Evolutionary conservation across 2,888 invertebrate genomes (phyloP), one percentile per base, ranked within the genome.

Genomic region (Lordiphosa fenestrarum): DNA sequence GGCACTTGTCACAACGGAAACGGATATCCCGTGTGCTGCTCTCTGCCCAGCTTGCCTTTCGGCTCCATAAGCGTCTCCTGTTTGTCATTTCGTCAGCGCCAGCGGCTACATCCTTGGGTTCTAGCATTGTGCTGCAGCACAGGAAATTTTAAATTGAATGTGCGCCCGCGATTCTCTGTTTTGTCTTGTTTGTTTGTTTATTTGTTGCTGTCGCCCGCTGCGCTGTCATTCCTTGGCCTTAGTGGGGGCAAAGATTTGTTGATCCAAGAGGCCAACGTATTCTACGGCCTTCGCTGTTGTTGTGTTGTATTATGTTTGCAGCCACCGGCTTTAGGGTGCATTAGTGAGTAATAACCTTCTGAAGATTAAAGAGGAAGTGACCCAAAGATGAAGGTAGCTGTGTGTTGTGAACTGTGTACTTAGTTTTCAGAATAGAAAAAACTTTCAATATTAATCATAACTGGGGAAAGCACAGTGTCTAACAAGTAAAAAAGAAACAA

Each of bases 61-160:
- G 53, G 41, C 60, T 47, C 53, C 47, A 40, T 46, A 57, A 47
- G 53, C 65, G 64, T 62, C 71, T 71, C 66, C 69, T 68, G 73
- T 76, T 83, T 73, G 77, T 62, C 84, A 68, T 82, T 69, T 38
- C 48, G 36, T 69, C 69, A 57, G 15, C 21, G 42, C 44, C 50
- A 21, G 15, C 9, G 35, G 33, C 36, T 9, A 19, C 36, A 35
- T 47, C 23, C 21, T 38, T 23, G 30, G 12, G 54, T 64, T 52
- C 71, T 61, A 66, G 71, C 64, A 53, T 54, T 74, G 39, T 42
- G 40, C 42, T 37, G 48, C 47, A 25, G 53, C 48, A 54, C 72
- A 72, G 78, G 70, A 84, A 70, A 82, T 72, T 82, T 80, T 71
- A 82, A 80, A 82, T 80, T 74, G 69, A 84, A 82, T 71, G 67